These are phyloP conservation scores for Eurytoma californica DNA, from an alignment of 2,888 invertebrate species.

Conservation along the genomic window DNA sequence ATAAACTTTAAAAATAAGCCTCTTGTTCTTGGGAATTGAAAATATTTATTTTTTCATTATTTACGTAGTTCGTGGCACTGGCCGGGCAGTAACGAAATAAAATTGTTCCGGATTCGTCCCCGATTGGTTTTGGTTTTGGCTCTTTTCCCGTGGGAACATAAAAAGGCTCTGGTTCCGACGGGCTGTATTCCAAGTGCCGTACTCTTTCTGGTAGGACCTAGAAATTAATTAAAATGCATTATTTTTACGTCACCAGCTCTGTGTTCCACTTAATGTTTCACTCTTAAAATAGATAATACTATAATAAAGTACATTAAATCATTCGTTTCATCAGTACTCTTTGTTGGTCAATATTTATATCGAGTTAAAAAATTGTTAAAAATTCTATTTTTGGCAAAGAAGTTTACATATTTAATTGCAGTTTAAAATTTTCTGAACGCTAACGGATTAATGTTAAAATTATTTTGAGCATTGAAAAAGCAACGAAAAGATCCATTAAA, in stretches of 20 bases:
- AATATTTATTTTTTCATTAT: slow-evolving; percentile 67
- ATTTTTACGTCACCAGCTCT: not conserved
- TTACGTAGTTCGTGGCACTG: slow-evolving; percentile 91
- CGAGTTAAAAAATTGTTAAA: not conserved
- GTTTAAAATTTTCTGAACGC: not conserved
- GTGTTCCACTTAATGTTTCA: not conserved
- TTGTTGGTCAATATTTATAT: too few relatives aligned
- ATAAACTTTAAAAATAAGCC: not conserved
- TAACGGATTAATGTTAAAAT: not conserved
- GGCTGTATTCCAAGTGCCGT: slow-evolving; percentile 84
- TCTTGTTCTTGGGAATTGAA: not conserved
- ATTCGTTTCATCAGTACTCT: too few relatives aligned
- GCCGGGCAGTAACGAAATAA: slow-evolving; percentile 91
- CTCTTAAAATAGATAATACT: not conserved
- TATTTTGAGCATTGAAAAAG: too few relatives aligned
- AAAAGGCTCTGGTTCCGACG: slow-evolving; percentile 87
- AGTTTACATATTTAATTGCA: not conserved
- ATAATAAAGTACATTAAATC: not conserved
- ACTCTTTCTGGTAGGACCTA: slow-evolving; percentile 90
- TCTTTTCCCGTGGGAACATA: slow-evolving; percentile 87
- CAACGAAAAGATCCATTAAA: too few relatives aligned
- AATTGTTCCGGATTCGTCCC: slow-evolving; percentile 89
- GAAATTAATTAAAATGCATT: slow-evolving; percentile 39
- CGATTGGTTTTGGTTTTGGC: slow-evolving; percentile 88
- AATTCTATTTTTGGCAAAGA: not conserved